These are phyloP conservation scores for Gymnopithys bicolor DNA, from an alignment of 2,797 vertebrate genomes.

Conservation along the genomic window DNA sequence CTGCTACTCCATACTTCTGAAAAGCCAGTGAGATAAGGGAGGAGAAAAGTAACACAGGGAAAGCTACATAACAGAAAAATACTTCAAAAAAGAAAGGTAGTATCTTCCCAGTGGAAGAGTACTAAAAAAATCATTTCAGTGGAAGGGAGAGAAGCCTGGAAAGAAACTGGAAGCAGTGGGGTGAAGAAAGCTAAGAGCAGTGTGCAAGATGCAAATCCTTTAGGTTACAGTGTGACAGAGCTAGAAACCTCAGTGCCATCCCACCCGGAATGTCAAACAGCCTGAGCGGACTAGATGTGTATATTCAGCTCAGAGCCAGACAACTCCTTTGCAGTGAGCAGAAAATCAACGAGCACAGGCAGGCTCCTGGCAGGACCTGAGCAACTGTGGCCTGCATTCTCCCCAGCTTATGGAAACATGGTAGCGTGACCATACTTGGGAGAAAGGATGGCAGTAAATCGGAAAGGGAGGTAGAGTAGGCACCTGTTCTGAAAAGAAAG, in stretches of 20 bases:
- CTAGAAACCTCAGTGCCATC: not conserved
- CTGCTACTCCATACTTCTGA: not conserved
- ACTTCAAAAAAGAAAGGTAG: not conserved
- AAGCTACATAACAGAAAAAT: not conserved
- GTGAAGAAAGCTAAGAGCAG: not conserved
- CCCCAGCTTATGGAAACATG: not conserved
- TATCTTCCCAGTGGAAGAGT: not conserved
- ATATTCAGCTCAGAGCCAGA: not conserved
- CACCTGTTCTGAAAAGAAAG: not conserved
- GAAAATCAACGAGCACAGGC: not conserved
- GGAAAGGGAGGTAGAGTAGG: not conserved
- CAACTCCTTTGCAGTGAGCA: rapidly evolving
- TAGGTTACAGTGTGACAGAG: not conserved
- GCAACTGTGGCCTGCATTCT: not conserved
- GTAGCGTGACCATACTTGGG: not conserved
- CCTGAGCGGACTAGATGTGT: not conserved
- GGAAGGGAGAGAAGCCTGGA: not conserved
- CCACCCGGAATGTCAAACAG: not conserved
- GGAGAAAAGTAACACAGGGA: not conserved
- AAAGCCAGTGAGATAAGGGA: not conserved
- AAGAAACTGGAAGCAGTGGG: not conserved
- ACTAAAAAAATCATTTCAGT: not conserved
- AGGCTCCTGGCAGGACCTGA: not conserved
- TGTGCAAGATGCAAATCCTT: not conserved
- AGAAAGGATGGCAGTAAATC: not conserved